phyloP scores from a whole-genome alignment of 2,797 vertebrate species.

The Pipistrellus pygmaeus region DNA sequence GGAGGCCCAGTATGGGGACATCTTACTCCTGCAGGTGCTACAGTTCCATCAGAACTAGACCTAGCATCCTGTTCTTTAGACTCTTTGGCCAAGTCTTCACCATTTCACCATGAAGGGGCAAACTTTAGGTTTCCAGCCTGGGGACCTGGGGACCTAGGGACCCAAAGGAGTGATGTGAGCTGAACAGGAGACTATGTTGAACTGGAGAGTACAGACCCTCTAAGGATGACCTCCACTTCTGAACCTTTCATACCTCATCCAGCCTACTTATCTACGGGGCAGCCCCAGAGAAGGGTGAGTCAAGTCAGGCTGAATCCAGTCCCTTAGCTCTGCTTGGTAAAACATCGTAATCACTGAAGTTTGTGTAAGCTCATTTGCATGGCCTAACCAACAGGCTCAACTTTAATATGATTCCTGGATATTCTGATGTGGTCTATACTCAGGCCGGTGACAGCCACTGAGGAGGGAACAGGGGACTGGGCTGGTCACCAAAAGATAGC shows the following conservation, averaged over 20 bases:
- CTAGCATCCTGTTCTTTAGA: not conserved
- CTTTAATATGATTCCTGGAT: not conserved
- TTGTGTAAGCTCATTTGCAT: not conserved
- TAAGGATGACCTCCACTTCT: not conserved
- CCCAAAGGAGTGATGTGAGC: not conserved
- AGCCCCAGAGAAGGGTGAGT: not conserved
- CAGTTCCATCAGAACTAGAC: not conserved
- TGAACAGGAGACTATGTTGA: not conserved
- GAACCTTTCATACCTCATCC: not conserved
- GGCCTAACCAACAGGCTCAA: not conserved
- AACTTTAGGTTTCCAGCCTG: not conserved
- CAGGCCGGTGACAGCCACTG: not conserved
- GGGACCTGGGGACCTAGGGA: not conserved
- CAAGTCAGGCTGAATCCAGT: not conserved
- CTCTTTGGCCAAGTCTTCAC: not conserved
- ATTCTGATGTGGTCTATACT: not conserved
- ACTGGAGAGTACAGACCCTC: not conserved
- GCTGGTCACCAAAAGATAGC: not conserved
- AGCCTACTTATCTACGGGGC: not conserved
- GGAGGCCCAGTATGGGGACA: not conserved
- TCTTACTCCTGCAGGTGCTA: not conserved
- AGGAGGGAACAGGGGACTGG: not conserved
- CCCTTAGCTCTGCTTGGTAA: not conserved
- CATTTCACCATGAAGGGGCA: not conserved
- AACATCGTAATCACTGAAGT: not conserved